phyloP scores from a whole-genome alignment of 2,888 invertebrate genomes.

The Lasioglossum morio region DNA sequence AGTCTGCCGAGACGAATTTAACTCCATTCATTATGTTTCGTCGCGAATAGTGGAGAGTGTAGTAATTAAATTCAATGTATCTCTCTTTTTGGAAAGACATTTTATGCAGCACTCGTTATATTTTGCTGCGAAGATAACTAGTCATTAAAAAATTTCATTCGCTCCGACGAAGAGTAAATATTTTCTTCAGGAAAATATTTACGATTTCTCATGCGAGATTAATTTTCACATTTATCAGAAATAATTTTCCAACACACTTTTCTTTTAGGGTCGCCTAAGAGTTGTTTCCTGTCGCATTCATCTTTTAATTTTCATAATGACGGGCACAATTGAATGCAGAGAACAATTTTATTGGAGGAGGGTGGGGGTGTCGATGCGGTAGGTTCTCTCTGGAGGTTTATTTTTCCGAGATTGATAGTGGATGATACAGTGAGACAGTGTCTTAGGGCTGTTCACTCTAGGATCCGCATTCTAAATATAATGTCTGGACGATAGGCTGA shows the following conservation, averaged over 20 bases:
- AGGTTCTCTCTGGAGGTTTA: neutral
- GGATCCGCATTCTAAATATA: slow-evolving; percentile 44
- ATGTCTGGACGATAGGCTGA: slow-evolving; percentile 44
- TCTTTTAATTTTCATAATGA: neutral
- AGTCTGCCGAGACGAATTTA: too few species aligned
- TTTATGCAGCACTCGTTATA: too few species aligned
- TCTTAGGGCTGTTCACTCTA: neutral
- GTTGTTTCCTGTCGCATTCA: neutral
- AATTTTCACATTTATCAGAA: too few species aligned
- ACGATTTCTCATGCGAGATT: too few species aligned
- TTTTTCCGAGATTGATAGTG: neutral
- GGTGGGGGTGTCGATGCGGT: neutral
- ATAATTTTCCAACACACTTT: too few species aligned
- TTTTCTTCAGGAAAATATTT: neutral
- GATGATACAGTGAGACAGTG: neutral
- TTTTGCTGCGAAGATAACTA: too few species aligned
- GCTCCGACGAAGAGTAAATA: too few species aligned
- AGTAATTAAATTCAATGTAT: too few species aligned
- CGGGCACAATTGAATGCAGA: neutral
- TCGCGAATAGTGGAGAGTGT: too few species aligned
- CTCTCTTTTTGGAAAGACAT: too few species aligned
- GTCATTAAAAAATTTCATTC: neutral
- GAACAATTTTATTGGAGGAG: neutral
- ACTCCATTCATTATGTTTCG: too few species aligned
- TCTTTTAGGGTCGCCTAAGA: too few species aligned